These are phyloP conservation scores for Sesamia inferens DNA, from an alignment of 2,888 invertebrate species.

Conservation along the genomic window DNA sequence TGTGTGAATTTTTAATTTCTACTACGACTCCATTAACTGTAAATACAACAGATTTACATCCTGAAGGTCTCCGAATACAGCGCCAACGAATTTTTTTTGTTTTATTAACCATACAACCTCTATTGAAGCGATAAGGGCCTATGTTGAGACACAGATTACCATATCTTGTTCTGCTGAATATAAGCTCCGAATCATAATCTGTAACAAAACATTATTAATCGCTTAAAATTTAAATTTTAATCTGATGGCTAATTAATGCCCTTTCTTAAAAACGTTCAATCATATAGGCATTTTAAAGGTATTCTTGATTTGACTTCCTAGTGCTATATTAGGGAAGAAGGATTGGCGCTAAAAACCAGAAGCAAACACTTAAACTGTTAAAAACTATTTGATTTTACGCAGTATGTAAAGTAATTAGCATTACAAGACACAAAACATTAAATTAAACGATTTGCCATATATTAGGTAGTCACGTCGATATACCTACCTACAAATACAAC, in stretches of 20 bases:
- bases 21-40: constrained; percentile 2
- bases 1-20: constrained; percentile 11
- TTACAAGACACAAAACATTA: too few relatives aligned
- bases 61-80: neutral
- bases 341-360: too few relatives aligned
- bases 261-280: too few relatives aligned
- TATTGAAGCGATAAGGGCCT: constrained; percentile 24
- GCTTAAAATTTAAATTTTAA: neutral
- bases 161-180: constrained; percentile 18
- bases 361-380: too few relatives aligned
- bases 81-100: constrained; percentile 16
- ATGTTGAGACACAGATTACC: constrained; percentile 22
- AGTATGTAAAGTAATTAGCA: too few relatives aligned
- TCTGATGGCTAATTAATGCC: neutral
- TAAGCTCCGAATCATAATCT: constrained; percentile 2
- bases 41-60: constrained; percentile 20
- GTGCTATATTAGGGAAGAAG: too few relatives aligned
- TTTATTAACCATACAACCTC: neutral
- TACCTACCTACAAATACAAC: too few relatives aligned
- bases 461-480: too few relatives aligned
- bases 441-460: too few relatives aligned
- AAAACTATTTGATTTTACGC: too few relatives aligned
- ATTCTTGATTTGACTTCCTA: too few relatives aligned
- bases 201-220: constrained; percentile 3
- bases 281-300: too few relatives aligned